Base-by-base conservation (phyloP, 2,888 invertebrate species). In the Eledona agricola region DNA sequence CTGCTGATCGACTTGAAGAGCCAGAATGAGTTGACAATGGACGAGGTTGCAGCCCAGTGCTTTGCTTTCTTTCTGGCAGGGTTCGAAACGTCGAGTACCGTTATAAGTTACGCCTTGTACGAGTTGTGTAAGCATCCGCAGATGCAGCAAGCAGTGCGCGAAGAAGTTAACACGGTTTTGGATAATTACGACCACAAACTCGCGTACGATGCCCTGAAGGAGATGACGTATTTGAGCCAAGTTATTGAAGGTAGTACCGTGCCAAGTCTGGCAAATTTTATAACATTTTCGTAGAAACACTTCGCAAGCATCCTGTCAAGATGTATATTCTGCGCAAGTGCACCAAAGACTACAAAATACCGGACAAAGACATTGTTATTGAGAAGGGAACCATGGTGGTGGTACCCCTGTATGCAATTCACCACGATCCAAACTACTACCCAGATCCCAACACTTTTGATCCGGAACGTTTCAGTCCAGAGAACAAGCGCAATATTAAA, bases 51-150 rank as follows among this genome's bases (percentile, higher is more conserved):
- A 0, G 82, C 82, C 0, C 84, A 85, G 66, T 78, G 80, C 3
- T 71, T 84, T 19, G 68, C 84, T 1, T 84, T 85, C 69, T 78
- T 84, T 1, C 69, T 83, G 34, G 84, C 83, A 32, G 55, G 58
- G 1, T 52, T 55, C 11, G 55, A 55, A 38, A 55, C 58, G 1
- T 58, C 58, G 1, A 51, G 55, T 4, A 55, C 52, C 1, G 31
- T 53, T 5, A 55, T 58, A 47, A 42, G 52, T 16, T 58, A 49
- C 5, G 34, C 45, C 5, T 17, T 55, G 6, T 58, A 55, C 19
- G 58, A 58, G 15, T 25, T 58, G 6, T 29, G 45, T 1, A 49
- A 15, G 13, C 43, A 50, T 10, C 46, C 34, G 10, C 31, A 50
- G 3, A 20, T 58, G 1, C 58, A 58, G 22, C 35, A 52, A 0